phyloP scores from a whole-genome alignment of 2,888 invertebrate genomes.

The Mythimna ferrago region DNA sequence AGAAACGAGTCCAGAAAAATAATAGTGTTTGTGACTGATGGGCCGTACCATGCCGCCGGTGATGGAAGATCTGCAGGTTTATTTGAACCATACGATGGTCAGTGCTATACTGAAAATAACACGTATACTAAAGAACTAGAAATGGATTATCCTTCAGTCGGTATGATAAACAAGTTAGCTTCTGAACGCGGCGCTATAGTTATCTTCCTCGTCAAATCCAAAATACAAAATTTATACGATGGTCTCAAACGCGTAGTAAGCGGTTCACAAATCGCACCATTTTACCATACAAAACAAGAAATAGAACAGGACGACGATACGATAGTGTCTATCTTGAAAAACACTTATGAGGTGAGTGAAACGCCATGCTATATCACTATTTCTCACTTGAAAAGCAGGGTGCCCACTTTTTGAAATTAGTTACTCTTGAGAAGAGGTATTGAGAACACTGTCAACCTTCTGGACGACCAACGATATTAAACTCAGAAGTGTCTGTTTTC shows the following conservation, averaged over 20 bases:
- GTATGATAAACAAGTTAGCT: conserved; percentile 90
- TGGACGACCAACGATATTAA: too few relatives aligned
- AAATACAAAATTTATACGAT: conserved; percentile 60
- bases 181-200: conserved; percentile 71
- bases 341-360: conserved; percentile 76
- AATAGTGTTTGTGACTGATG: conserved; percentile 95
- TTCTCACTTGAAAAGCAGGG: background rate
- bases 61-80: conserved; percentile 94
- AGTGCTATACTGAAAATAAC: conserved; percentile 91
- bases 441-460: too few relatives aligned
- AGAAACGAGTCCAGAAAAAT: conserved; percentile 93
- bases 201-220: conserved; percentile 70
- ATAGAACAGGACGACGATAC: conserved; percentile 15
- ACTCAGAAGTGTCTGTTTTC: too few relatives aligned
- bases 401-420: too few relatives aligned
- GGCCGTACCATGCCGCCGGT: conserved; percentile 94
- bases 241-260: conserved; percentile 65
- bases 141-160: conserved; percentile 95
- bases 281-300: conserved; percentile 9
- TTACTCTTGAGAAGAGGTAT: too few relatives aligned
- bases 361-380: background rate
- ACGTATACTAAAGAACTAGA: conserved; percentile 89
- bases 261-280: conserved; percentile 67
- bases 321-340: conserved; percentile 66
- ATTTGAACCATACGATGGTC: conserved; percentile 93